Percentiles rank a stretch among this genome's conserved stretches.
Conservation (phyloP, 1,140 invertebrate species). For the Meteorus sp. region DNA sequence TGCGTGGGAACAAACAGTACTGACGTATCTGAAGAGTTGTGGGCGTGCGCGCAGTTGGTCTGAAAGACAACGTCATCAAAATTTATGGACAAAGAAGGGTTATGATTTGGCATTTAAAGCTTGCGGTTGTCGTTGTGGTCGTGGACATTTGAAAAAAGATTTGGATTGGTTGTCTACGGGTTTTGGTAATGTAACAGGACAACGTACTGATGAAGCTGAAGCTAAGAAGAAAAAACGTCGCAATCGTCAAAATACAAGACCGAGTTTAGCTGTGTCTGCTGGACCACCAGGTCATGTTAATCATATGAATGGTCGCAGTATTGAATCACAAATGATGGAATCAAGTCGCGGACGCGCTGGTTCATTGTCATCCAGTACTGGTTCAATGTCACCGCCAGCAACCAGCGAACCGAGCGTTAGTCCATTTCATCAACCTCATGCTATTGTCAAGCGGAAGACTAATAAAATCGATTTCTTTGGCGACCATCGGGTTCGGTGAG, state of each 20-base stretch:
- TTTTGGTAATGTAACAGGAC: slow-evolving; percentile 55
- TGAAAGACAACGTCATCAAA: slow-evolving; percentile 89
- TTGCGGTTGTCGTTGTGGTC: slow-evolving; percentile 83
- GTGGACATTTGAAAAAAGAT: slow-evolving; percentile 93
- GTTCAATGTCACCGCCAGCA: slow-evolving; percentile 69
- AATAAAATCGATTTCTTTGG: slow-evolving; percentile 79
- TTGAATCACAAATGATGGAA: slow-evolving; percentile 47
- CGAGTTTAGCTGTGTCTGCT: slow-evolving; percentile 60
- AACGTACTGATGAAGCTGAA: slow-evolving; percentile 56
- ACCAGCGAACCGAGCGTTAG: slow-evolving; percentile 73
- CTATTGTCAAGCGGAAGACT: slow-evolving; percentile 70
- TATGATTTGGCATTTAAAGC: slow-evolving; percentile 92
- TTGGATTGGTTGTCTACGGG: slow-evolving; percentile 84
- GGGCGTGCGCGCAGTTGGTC: slow-evolving; percentile 91
- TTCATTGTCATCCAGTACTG: slow-evolving; percentile 68
- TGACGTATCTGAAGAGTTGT: slow-evolving; percentile 86
- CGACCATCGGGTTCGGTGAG: slow-evolving; percentile 74
- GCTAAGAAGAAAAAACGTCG: slow-evolving; percentile 76
- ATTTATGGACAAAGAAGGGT: slow-evolving; percentile 96
- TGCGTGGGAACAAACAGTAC: slow-evolving; percentile 84
- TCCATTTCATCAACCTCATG: slow-evolving; percentile 64
- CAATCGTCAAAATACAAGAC: slow-evolving; percentile 66
- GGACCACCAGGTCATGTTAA: slow-evolving; percentile 44
- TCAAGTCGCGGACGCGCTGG: slow-evolving; percentile 62
- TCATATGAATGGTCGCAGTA: slow-evolving; percentile 37